Conservation (phyloP, 2,888 invertebrate genomes). For the Tenthredo mesomela region DNA sequence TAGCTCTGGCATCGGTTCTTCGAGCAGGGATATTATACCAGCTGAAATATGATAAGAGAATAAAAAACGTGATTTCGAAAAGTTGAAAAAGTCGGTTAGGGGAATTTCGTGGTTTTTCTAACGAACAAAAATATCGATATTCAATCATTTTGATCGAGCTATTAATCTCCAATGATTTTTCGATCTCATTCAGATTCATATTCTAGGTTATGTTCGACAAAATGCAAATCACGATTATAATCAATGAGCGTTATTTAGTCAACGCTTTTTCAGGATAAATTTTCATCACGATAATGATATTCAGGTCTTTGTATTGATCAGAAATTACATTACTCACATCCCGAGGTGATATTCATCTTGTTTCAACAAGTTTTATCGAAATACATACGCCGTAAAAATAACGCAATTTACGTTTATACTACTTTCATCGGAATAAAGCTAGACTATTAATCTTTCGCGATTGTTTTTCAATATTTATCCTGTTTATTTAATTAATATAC, state of each 20-base stretch:
- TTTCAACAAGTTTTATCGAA: conserved; percentile 43
- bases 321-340: conserved; percentile 68
- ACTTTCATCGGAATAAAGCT: neutral
- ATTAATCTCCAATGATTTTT: neutral
- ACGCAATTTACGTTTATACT: neutral
- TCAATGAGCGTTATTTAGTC: neutral
- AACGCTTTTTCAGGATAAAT: neutral
- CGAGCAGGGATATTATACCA: conserved; percentile 96
- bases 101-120: neutral
- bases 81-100: neutral
- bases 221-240: neutral
- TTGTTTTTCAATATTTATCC: neutral
- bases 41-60: conserved; percentile 79
- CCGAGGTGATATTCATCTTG: conserved; percentile 78
- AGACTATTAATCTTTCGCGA: neutral
- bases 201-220: conserved; percentile 16
- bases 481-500: neutral
- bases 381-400: neutral
- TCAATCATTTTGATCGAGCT: neutral
- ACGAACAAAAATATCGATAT: neutral
- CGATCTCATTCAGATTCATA: neutral
- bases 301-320: neutral
- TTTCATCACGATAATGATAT: neutral
- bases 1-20: conserved; percentile 95
- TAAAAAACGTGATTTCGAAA: neutral